Percentiles rank a stretch among this genome's conserved stretches.
Conservation (phyloP, 2,113 vertebrate species). For the Oreochromis spilurus region DNA sequence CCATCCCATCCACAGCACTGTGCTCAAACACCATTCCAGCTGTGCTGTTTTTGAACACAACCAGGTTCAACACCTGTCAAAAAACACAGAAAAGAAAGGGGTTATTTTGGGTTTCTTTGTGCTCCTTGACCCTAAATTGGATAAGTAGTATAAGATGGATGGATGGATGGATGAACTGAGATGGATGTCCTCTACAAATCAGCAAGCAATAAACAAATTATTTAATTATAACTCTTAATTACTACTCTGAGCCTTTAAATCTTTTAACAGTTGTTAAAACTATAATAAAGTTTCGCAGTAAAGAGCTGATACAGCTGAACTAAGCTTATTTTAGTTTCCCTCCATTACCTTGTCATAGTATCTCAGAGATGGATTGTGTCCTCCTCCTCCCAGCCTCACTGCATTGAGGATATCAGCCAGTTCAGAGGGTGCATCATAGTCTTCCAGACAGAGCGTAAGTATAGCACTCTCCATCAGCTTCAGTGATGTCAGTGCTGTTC, state of each 20-base stretch:
- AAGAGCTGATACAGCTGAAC: neutral
- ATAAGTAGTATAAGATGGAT: neutral
- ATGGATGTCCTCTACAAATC: neutral
- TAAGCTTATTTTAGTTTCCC: neutral
- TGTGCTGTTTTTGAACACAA: constrained; percentile 72
- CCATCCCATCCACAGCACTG: constrained; percentile 77
- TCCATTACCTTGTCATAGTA: constrained; percentile 76
- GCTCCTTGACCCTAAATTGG: neutral
- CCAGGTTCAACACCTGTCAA: constrained; percentile 72
- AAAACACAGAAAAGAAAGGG: neutral
- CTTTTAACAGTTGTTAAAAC: neutral
- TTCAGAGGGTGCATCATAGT: constrained; percentile 53
- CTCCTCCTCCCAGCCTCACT: constrained; percentile 64
- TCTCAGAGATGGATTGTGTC: constrained; percentile 50
- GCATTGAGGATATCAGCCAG: constrained; percentile 67
- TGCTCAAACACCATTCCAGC: constrained; percentile 77
- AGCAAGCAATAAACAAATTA: neutral
- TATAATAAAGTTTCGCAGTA: neutral
- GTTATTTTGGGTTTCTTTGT: neutral
- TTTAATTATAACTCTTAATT: neutral
- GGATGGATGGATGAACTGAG: neutral
- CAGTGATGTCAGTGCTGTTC: constrained; percentile 52
- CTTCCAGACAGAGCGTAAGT: constrained; percentile 69
- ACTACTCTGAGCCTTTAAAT: neutral
- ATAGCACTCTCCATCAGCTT: constrained; percentile 74